Percentiles rank a stretch among this genome's conserved stretches.
Conservation (phyloP, 2,888 invertebrate species). For the Heliconius erato region DNA sequence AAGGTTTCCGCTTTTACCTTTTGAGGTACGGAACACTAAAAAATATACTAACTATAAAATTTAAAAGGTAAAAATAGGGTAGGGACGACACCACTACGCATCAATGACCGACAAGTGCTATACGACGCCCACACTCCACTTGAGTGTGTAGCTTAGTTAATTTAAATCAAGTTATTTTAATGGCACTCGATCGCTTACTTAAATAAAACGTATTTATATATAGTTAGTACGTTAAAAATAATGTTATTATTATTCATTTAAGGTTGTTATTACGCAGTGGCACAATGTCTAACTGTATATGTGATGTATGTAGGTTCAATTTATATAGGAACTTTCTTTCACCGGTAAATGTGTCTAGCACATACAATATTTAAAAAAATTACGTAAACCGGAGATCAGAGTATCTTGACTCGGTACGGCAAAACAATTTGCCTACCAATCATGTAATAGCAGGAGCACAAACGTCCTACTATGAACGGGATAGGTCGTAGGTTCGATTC, state of each 20-base stretch:
- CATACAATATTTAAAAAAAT: too few species aligned
- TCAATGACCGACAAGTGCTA: conserved; percentile 30
- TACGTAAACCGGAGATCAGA: too few species aligned
- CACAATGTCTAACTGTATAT: not conserved
- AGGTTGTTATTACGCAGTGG: not conserved
- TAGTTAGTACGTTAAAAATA: not conserved
- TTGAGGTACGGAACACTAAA: not conserved
- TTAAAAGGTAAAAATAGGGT: not conserved
- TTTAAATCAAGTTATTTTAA: conserved; percentile 26
- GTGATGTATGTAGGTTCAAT: not conserved
- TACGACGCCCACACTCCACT: conserved; percentile 31
- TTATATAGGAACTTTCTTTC: too few species aligned
- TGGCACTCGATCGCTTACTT: conserved; percentile 14
- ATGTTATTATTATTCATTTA: not conserved
- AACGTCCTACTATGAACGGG: too few species aligned
- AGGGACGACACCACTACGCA: conserved; percentile 13
- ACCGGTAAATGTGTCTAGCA: too few species aligned
- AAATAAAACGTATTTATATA: conserved; percentile 9
- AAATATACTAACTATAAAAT: not conserved
- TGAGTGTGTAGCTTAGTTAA: conserved; percentile 21
- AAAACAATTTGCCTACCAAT: too few species aligned
- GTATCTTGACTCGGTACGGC: too few species aligned
- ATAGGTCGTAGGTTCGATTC: too few species aligned
- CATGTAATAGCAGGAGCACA: too few species aligned
- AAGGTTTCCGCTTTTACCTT: too few species aligned